These are phyloP conservation scores for Luehdorfia chinensis DNA, from an alignment of 1,140 invertebrate species.

Conservation along the genomic window DNA sequence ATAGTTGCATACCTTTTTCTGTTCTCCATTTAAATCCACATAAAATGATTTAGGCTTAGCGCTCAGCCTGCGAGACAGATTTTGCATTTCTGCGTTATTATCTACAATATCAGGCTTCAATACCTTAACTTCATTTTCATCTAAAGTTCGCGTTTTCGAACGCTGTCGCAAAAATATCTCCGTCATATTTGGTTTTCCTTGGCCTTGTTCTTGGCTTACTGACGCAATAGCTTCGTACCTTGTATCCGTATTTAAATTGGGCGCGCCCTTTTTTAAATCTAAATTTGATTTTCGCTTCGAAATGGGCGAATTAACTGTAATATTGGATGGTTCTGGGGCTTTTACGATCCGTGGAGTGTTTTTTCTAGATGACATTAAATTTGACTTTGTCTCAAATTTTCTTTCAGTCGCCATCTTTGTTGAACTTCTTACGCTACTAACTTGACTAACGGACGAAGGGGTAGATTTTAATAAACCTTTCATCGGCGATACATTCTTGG, in stretches of 20 bases:
- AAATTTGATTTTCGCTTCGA: conserved; percentile 41
- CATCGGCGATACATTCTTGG: conserved; percentile 37
- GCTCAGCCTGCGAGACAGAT: conserved; percentile 42
- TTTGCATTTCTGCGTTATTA: conserved; percentile 52
- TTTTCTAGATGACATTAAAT: conserved; percentile 20
- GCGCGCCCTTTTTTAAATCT: conserved; percentile 16
- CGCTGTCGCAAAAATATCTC: conserved; percentile 28
- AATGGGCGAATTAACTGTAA: conserved; percentile 64
- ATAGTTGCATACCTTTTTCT: no score
- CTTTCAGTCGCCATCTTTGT: conserved; percentile 18
- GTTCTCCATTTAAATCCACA: conserved; percentile 45
- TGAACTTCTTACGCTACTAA: conserved; percentile 26
- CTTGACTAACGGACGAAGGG: conserved; percentile 31
- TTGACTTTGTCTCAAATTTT: conserved; percentile 17
- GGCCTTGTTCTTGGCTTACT: background rate
- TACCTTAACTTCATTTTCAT: conserved; percentile 63
- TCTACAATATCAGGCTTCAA: conserved; percentile 50
- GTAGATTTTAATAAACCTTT: conserved; percentile 52
- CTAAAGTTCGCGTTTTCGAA: conserved; percentile 63
- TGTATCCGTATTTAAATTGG: conserved; percentile 8
- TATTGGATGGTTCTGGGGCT: conserved; percentile 38
- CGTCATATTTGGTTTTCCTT: conserved; percentile 18
- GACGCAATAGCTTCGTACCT: background rate
- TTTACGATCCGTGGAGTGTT: conserved; percentile 18
- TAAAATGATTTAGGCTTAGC: conserved; percentile 67